Evolutionary conservation across 2,113 vertebrate species (phyloP).

Genomic region (Thymallus thymallus): DNA sequence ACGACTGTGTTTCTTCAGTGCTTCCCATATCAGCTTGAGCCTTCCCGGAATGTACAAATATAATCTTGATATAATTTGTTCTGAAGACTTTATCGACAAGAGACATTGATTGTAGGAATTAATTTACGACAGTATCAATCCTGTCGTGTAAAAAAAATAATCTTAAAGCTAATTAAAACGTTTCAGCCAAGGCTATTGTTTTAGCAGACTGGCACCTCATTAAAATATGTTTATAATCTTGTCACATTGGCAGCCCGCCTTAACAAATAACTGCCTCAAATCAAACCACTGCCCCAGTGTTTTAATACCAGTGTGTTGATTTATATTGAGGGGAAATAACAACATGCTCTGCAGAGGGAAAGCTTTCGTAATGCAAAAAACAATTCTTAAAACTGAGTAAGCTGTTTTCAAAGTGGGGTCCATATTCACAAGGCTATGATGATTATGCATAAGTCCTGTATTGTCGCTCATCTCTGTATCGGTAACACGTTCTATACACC

Average conservation of each 20-base stretch:
- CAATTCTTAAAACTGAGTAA: conserved; percentile 18
- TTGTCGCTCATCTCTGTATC: background rate
- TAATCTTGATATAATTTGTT: background rate
- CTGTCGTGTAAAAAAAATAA: background rate
- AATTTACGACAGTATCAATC: conserved; percentile 25
- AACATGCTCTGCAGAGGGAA: conserved; percentile 11
- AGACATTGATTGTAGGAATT: conserved; percentile 12
- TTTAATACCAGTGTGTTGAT: conserved; percentile 35
- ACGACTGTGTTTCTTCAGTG: background rate
- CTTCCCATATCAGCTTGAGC: background rate
- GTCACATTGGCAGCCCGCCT: conserved; percentile 38
- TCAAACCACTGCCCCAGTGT: conserved; percentile 48
- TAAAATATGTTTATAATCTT: conserved; percentile 46
- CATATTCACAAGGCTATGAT: too few species aligned
- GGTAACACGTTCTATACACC: background rate
- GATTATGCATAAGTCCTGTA: background rate
- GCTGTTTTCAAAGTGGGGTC: background rate
- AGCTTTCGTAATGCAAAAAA: conserved; percentile 56
- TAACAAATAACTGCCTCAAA: conserved; percentile 47
- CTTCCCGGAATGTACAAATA: background rate
- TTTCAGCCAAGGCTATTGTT: conserved; percentile 43
- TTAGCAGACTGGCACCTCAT: conserved; percentile 31
- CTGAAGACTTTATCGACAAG: conserved; percentile 1
- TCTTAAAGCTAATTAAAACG: conserved; percentile 51
- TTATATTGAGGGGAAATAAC: conserved; percentile 39